These are phyloP conservation scores for Xenopus borealis DNA, from an alignment of 2,113 vertebrate species.

Conservation along the genomic window DNA sequence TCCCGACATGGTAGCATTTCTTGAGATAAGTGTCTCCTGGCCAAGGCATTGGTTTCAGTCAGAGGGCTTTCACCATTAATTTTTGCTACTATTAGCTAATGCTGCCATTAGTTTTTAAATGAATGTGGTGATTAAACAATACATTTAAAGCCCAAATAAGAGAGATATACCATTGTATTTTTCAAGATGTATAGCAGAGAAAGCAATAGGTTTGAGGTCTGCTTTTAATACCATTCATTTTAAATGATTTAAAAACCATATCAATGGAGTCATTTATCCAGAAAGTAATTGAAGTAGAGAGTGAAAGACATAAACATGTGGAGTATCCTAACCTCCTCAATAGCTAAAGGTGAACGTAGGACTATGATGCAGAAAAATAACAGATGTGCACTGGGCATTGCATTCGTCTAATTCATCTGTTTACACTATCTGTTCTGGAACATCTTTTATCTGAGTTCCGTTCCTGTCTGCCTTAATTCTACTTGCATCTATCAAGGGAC, in stretches of 20 bases:
- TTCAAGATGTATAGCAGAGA: not conserved
- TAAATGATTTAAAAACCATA: conserved; percentile 1
- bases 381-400: conserved; percentile 30
- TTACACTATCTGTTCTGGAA: conserved; percentile 38
- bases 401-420: conserved; percentile 35
- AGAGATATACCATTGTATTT: no score
- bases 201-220: not conserved
- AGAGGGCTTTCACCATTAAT: no score
- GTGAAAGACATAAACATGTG: not conserved
- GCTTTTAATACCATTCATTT: not conserved
- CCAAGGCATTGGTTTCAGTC: no score
- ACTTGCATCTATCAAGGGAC: conserved; percentile 30
- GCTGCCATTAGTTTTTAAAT: no score
- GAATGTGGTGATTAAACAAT: no score
- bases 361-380: conserved; percentile 26
- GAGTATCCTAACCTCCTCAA: conserved; percentile 12
- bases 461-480: conserved; percentile 35
- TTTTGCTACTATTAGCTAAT: no score
- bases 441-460: conserved; percentile 45
- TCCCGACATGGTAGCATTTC: no score
- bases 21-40: no score
- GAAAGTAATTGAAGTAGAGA: not conserved
- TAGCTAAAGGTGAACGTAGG: conserved; percentile 26
- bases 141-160: no score
- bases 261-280: conserved; percentile 1